phyloP scores from a whole-genome alignment of 2,888 invertebrate genomes.

The Callyntrura guangdongensis region DNA sequence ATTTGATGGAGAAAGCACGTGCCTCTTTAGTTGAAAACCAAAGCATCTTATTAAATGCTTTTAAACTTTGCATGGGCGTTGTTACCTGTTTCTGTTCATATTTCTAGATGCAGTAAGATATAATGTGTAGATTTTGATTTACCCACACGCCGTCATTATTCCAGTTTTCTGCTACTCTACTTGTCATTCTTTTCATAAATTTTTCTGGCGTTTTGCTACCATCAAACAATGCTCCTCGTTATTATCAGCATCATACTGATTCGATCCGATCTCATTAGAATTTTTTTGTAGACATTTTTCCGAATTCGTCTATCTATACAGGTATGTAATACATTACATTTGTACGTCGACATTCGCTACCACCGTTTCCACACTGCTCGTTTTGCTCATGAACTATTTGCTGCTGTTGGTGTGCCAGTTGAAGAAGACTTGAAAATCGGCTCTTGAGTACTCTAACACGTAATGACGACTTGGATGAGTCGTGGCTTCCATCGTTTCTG shows the following conservation, averaged over 20 bases:
- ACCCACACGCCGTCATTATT: too few relatives aligned
- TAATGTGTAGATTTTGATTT: too few relatives aligned
- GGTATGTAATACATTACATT: too few relatives aligned
- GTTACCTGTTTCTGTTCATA: too few relatives aligned
- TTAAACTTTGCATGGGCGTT: too few relatives aligned
- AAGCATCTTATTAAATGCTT: too few relatives aligned
- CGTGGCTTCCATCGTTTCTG: slow-evolving; percentile 46
- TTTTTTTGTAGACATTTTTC: neutral
- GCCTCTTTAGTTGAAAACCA: too few relatives aligned
- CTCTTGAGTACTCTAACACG: slow-evolving; percentile 66
- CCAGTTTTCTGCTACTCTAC: neutral
- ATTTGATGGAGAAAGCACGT: too few relatives aligned
- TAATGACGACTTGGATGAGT: slow-evolving; percentile 62
- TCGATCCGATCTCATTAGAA: neutral
- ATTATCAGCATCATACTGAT: neutral
- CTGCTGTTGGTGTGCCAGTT: slow-evolving; percentile 49
- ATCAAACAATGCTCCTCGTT: neutral
- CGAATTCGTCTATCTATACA: neutral
- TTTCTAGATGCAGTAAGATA: too few relatives aligned
- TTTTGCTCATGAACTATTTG: neutral
- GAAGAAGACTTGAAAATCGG: slow-evolving; percentile 72
- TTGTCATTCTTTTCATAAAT: neutral
- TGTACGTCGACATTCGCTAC: neutral
- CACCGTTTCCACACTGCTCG: neutral
- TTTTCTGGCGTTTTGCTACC: neutral